Evolutionary conservation across 2,888 invertebrate genomes (phyloP), one percentile per base, ranked within the genome.

Genomic region (Fabriciana adippe): DNA sequence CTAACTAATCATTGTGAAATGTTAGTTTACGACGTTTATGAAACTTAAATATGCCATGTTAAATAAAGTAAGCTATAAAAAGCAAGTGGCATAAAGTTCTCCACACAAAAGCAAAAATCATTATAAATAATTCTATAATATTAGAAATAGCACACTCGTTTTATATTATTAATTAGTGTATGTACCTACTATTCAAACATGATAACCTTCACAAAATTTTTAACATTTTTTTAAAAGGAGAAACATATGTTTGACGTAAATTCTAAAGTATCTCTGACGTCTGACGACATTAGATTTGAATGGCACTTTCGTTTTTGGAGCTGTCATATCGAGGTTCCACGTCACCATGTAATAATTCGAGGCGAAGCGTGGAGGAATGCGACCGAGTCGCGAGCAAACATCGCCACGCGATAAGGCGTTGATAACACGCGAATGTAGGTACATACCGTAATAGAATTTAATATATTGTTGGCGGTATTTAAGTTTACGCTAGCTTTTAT

Each of bases 351-450:
- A 81, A 78, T 77, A 76, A 85, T 83, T 80, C 75, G 71, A 65
- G 72, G 67, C 69, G 71, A 71, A 68, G 63, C 64, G 67, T 69
- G 72, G 66, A 61, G 84, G 87, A 83, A 88, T 87, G 80, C 80
- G 75, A 50, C 55, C 63, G 54, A 55, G 55, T 31, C 57, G 73
- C 72, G 76, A 72, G 76, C 83, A 84, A 88, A 88, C 83, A 85
- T 84, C 82, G 79, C 75, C 80, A 80, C 78, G 74, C 76, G 79
- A 80, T 78, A 80, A 67, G 63, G 64, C 73, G 66, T 62, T 74
- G 73, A 76, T 76, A 73, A 70, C 70, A 57, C 79, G 68, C 69
- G 73, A 73, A 35, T 35, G 35, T 35, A 8, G 35, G 35, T 35
- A 69, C 76, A 74, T 74, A 72, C 68, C 72, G 67, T 66, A 68